Evolutionary conservation across 2,888 invertebrate genomes (phyloP), one percentile per base, ranked within the genome.

Genomic region (Rhorus exstirpatorius): DNA sequence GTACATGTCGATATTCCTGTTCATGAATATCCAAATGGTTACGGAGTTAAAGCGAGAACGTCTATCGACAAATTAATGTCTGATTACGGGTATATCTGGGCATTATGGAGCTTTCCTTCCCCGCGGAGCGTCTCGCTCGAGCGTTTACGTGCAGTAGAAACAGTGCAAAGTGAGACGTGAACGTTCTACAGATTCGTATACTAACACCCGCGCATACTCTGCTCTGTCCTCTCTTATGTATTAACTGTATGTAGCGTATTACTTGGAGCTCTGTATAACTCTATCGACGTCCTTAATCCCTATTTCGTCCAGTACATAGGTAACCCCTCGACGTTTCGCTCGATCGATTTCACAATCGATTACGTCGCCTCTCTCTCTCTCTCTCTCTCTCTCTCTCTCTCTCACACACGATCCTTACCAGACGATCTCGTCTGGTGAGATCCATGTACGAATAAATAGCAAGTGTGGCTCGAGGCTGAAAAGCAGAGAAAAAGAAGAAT

Each of bases 391-490:
- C 70, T 68, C 72, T 81, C 61, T 53, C 72, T 51, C 61, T 68
- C 55, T 78, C 44, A 24, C 46, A 49, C 6, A 46, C 14, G 51
- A 53, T 75, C 38, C 19, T 41, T 44, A 49, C 65, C 60, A 35
- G 76, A 81, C 70, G 76, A 81, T 81, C 76, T 65, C 63, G 55
- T 67, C 76, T 44, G 19, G 51, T 61, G 71, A 77, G 71, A 77
- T 81, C 71, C 77, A 67, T n/a, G 76, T 72, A 77, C 81, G 76
- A 67, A 77, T 81, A 67, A 81, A 77, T 60, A 72, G 71, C 71
- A 24, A 24, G 61, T 58, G 17, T 65, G 44, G 53, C 72, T 61
- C 44, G 31, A 7, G 67, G 67, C 71, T n/a, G 21, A 58, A 35
- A 46, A 19, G 38, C 14, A 6, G 8, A 38, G 53, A 31, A 61